Base-by-base conservation (phyloP, 2,888 invertebrate species). In the Escarpia spicata region DNA sequence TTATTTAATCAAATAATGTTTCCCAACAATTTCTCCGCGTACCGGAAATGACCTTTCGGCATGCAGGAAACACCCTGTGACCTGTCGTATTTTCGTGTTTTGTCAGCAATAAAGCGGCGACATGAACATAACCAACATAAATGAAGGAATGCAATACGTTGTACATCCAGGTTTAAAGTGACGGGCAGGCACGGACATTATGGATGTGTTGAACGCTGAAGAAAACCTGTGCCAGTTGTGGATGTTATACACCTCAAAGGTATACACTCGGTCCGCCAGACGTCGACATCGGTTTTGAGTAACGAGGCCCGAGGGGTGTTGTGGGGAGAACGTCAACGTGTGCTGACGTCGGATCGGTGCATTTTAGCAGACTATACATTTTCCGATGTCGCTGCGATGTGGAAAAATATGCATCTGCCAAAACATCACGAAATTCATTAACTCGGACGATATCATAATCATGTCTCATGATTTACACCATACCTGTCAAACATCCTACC, bases 21-120 rank as follows among this genome's bases (percentile, higher is more conserved):
- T 75, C 26, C 2, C 75, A 19, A 75, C 75, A 75, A 75, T 75
- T 75, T 75, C 75, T 75, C 75, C 75, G 75, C 4, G n/a, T n/a
- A 75, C 75, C 75, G 75, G 75, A 75, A 75, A 75, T 75, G 75
- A 75, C 75, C 75, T 75, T 75, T 26, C 75, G 75, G 75, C 75
- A 26, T 75, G 75, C 75, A 75, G 75, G 75, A 75, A 75, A n/a
- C 75, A 75, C 75, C 75, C 75, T 75, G 75, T 75, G 75, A 75
- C 75, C 75, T 75, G 75, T 75, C 75, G 75, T 75, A 26, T 75
- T 75, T 75, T 75, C 75, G 75, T 75, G 75, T 75, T 75, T 75
- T 75, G 75, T 75, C 75, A 75, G 26, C 75, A 75, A 26, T 2
- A 6, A 75, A 75, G 26, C 75, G n/a, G 26, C 75, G 75, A 75